phyloP scores from a whole-genome alignment of 2,797 vertebrate genomes.

The Triplophysa bombifrons region DNA sequence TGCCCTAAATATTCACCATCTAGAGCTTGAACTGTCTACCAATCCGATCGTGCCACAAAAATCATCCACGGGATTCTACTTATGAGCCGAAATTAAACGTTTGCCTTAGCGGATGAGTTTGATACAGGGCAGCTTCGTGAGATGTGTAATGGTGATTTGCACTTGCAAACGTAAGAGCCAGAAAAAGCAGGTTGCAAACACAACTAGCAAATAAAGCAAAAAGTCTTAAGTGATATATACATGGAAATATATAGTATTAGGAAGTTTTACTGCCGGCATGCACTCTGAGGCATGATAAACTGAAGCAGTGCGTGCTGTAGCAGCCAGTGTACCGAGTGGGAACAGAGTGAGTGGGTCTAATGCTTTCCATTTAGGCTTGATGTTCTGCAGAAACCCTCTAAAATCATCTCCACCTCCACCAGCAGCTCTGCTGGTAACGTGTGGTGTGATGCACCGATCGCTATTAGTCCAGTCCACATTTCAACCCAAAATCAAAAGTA shows the following conservation, averaged over 20 bases:
- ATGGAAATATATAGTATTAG: slow-evolving; percentile 18
- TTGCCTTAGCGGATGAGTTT: slow-evolving; percentile 11
- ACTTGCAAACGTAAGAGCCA: slow-evolving; percentile 38
- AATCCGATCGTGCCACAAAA: background rate
- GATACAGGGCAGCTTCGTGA: slow-evolving; percentile 13
- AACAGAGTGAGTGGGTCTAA: background rate
- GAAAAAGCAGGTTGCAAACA: slow-evolving; percentile 10
- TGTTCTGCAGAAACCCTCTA: background rate
- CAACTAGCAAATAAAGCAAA: slow-evolving; percentile 18
- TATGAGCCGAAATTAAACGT: background rate
- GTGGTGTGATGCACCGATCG: background rate
- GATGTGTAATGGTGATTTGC: slow-evolving; percentile 37
- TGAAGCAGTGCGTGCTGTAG: slow-evolving; percentile 31
- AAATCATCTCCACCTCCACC: slow-evolving; percentile 20
- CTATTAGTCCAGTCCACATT: background rate
- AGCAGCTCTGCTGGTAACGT: background rate
- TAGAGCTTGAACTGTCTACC: background rate
- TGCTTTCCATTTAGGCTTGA: slow-evolving; percentile 8
- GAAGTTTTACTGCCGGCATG: slow-evolving; percentile 26
- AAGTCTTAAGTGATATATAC: background rate
- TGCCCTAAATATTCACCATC: background rate
- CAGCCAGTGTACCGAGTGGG: slow-evolving; percentile 2
- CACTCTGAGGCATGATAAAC: slow-evolving; percentile 35
- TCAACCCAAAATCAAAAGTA: background rate
- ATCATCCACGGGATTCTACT: background rate